Conservation (phyloP, 53 echinoderm and acorn worm genomes). For the Holothuria scabra region DNA sequence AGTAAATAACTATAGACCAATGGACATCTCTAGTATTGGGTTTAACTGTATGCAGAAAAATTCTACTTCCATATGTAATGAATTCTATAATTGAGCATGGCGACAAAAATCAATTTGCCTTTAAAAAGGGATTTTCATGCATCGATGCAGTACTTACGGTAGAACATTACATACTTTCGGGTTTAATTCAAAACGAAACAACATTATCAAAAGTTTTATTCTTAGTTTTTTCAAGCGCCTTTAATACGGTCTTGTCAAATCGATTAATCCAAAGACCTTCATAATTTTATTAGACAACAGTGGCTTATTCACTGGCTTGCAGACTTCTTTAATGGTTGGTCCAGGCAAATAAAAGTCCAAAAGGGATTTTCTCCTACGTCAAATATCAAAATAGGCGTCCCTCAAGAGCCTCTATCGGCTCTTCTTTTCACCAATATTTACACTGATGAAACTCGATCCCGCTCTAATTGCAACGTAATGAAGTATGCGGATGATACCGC, state of each 20-base stretch:
- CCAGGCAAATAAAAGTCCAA: slow-evolving; percentile 10
- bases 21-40: slow-evolving; percentile 12
- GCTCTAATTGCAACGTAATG: too few species aligned
- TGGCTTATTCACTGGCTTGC: slow-evolving; percentile 4
- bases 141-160: slow-evolving; percentile 14
- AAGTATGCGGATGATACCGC: too few species aligned
- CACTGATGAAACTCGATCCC: neutral
- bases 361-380: neutral
- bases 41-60: slow-evolving; percentile 12
- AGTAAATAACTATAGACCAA: slow-evolving; percentile 20
- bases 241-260: slow-evolving; percentile 6
- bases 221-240: neutral
- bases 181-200: neutral
- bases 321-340: neutral
- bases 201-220: slow-evolving; percentile 8
- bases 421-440: neutral
- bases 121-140: slow-evolving; percentile 8
- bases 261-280: slow-evolving; percentile 13
- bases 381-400: neutral
- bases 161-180: slow-evolving; percentile 16
- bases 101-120: too few species aligned
- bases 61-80: slow-evolving; percentile 34
- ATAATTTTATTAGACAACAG: slow-evolving; percentile 7
- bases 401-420: neutral
- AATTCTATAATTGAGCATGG: neutral